Conservation (phyloP, 2,113 vertebrate species). For the Rutilus rutilus region DNA sequence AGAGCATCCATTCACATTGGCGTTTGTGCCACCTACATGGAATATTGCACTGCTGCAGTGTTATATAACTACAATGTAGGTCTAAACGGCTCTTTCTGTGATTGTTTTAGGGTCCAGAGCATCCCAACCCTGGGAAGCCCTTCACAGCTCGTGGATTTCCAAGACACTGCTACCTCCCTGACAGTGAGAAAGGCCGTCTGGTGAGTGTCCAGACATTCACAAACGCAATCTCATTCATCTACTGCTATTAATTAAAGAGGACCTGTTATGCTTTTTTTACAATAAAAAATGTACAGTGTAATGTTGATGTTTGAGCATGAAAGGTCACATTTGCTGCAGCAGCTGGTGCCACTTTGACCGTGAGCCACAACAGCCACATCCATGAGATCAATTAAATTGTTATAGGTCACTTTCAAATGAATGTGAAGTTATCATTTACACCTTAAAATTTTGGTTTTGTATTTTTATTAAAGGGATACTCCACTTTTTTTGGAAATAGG, state of each 20-base stretch:
- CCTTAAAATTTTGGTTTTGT: too few species aligned
- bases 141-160: slow-evolving; percentile 97
- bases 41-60: neutral
- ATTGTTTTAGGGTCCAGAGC: slow-evolving; percentile 85
- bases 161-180: slow-evolving; percentile 94
- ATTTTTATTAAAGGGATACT: too few species aligned
- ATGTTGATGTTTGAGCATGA: too few species aligned
- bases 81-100: neutral
- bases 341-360: too few species aligned
- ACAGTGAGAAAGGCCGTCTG: slow-evolving; percentile 94
- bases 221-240: neutral
- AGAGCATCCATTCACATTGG: neutral
- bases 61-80: neutral
- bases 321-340: too few species aligned
- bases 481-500: too few species aligned
- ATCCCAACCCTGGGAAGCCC: slow-evolving; percentile 93
- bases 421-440: too few species aligned
- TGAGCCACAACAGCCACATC: too few species aligned
- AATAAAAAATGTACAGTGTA: too few species aligned
- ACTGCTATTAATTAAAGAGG: neutral
- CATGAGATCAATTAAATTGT: too few species aligned
- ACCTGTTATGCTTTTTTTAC: too few species aligned
- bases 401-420: too few species aligned
- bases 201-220: slow-evolving; percentile 69
- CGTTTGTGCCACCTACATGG: neutral